Conservation (phyloP, 2,888 invertebrate species). For the Macrosiphum euphorbiae region DNA sequence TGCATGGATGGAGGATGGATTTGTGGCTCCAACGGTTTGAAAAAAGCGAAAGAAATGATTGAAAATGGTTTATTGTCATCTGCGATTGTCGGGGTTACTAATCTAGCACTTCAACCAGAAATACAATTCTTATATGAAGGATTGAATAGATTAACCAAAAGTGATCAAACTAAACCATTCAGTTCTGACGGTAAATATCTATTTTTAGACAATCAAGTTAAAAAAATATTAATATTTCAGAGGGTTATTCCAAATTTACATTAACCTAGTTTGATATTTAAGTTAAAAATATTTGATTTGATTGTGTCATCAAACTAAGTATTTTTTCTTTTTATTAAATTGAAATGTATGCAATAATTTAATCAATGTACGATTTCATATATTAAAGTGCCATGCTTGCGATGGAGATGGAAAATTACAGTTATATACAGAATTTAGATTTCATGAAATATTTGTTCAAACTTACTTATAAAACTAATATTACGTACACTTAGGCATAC, state of each 20-base stretch:
- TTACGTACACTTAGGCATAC: too few relatives aligned
- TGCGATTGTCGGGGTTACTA: slow-evolving; percentile 75
- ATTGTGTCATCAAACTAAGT: too few relatives aligned
- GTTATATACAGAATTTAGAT: too few relatives aligned
- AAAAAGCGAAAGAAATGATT: slow-evolving; percentile 72
- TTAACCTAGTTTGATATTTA: not conserved
- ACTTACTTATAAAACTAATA: too few relatives aligned
- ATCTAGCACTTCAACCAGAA: slow-evolving; percentile 74
- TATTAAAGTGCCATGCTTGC: too few relatives aligned
- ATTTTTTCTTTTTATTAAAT: too few relatives aligned
- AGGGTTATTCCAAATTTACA: not conserved
- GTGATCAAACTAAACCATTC: slow-evolving; percentile 41
- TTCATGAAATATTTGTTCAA: too few relatives aligned
- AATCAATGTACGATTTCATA: too few relatives aligned
- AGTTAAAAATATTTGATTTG: too few relatives aligned
- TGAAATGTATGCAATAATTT: too few relatives aligned
- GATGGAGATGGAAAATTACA: too few relatives aligned
- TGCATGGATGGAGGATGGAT: slow-evolving; percentile 78
- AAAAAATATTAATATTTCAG: not conserved
- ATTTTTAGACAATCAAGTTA: not conserved
- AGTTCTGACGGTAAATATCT: slow-evolving; percentile 56
- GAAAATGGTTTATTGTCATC: slow-evolving; percentile 71
- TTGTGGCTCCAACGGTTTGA: slow-evolving; percentile 76
- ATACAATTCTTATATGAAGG: slow-evolving; percentile 76
- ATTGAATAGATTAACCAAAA: slow-evolving; percentile 70